These are phyloP conservation scores for Bufo bufo DNA, from an alignment of 2,113 vertebrate species.

Conservation along the genomic window DNA sequence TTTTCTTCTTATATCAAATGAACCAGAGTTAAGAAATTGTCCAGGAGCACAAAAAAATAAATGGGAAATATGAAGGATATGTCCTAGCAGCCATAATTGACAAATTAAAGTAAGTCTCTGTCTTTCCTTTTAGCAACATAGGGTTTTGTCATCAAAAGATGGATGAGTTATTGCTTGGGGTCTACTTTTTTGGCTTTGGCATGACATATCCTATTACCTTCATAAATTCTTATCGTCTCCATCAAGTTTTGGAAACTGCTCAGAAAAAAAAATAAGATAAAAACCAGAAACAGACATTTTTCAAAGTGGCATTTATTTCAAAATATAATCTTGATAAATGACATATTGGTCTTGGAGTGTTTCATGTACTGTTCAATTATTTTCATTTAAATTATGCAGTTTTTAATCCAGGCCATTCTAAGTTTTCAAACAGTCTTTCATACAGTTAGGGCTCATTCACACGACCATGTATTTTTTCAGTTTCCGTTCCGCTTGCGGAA, in stretches of 20 bases:
- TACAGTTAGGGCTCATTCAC: not conserved
- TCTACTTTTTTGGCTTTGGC: not conserved
- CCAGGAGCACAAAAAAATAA: not conserved
- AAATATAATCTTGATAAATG: not conserved
- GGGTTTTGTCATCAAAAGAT: slow-evolving; percentile 14
- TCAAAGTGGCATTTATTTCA: slow-evolving; percentile 30
- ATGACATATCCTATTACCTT: slow-evolving; percentile 22
- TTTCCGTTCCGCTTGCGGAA: too few species aligned
- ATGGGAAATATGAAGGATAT: not conserved
- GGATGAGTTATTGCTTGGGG: slow-evolving; percentile 3
- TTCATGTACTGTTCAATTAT: not conserved
- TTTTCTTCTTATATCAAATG: not conserved
- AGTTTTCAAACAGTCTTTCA: not conserved
- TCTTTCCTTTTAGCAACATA: not conserved
- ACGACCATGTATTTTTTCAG: too few species aligned
- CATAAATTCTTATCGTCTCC: slow-evolving; percentile 20
- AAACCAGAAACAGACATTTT: slow-evolving; percentile 15
- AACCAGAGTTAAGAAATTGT: not conserved
- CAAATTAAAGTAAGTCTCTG: not conserved
- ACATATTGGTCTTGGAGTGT: not conserved
- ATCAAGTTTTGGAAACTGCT: slow-evolving; percentile 7
- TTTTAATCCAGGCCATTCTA: not conserved
- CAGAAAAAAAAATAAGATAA: slow-evolving; percentile 8
- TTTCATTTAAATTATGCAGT: not conserved
- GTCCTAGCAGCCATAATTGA: not conserved